Conservation (phyloP, 2,888 invertebrate genomes). For the Eristalis intricaria region DNA sequence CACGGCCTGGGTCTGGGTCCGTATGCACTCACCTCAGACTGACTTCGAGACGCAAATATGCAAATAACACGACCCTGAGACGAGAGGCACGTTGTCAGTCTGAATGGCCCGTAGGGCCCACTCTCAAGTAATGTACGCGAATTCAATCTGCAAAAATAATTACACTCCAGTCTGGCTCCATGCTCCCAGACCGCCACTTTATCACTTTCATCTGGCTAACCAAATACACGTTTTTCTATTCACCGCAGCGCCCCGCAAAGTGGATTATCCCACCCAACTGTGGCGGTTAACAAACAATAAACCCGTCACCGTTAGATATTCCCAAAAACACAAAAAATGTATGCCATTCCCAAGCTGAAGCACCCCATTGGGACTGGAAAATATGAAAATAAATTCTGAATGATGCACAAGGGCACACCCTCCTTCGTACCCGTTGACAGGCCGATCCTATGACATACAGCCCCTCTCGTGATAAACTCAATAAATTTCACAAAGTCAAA, state of each 20-base stretch:
- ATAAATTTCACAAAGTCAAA: slow-evolving; percentile 11
- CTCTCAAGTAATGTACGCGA: slow-evolving; percentile 1
- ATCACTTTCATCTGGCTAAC: not conserved
- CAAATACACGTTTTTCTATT: not conserved
- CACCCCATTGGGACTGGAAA: not conserved
- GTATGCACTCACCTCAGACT: not conserved
- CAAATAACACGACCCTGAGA: not conserved
- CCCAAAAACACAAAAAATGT: not conserved
- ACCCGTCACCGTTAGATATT: not conserved
- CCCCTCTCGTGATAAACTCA: slow-evolving; percentile 1
- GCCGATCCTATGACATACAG: not conserved
- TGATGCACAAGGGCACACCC: not conserved
- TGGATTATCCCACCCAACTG: not conserved
- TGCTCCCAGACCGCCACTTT: not conserved
- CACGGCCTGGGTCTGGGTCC: not conserved
- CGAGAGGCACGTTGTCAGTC: not conserved
- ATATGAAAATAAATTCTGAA: slow-evolving; percentile 24
- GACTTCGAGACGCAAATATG: not conserved
- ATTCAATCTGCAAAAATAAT: slow-evolving; percentile 37
- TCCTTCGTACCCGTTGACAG: not conserved
- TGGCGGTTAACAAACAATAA: slow-evolving; percentile 9
- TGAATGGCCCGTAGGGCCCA: not conserved
- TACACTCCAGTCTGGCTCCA: slow-evolving; percentile 8
- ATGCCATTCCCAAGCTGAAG: not conserved
- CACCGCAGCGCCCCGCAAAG: not conserved